Evolutionary conservation across 2,113 vertebrate species (phyloP), one percentile per base, ranked within the genome.

Genomic region (Pseudorasbora parva): DNA sequence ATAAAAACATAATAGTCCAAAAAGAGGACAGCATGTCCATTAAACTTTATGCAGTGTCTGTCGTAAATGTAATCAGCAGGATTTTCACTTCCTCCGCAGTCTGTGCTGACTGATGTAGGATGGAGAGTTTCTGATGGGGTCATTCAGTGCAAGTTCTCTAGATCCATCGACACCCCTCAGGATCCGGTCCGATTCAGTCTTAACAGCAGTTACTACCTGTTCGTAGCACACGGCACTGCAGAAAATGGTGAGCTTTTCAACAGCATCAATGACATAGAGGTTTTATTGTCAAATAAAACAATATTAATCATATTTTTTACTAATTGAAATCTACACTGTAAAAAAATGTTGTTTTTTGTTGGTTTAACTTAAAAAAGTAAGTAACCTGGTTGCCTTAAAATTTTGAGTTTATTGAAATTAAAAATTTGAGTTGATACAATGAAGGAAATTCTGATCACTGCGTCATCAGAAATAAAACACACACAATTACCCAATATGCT

Each of bases 111-210:
- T 79, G 91, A 93, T 19, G 86, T 92, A 73, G 92, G 93, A 0
- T 97, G 96, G 96, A 92, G 95, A 71, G 33, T 96, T 85, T 91
- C 30, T 0, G 94, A 96, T 51, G 95, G 95, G 11, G 1, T 91
- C 12, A 91, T 96, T 78, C 96, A 97, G 1, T 97, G 96, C 82
- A 94, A 91, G 51, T 97, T 97, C 83, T 92, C 92, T 82, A 93
- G 96, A 78, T 87, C 86, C 75, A 89, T 95, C 81, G 64, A 0
- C 82, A 87, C 95, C 78, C 89, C 92, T 84, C 86, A 82, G 73
- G 87, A 87, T 21, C 85, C 91, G 74, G 77, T 85, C 14, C 95
- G 95, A 62, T 95, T 93, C 89, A 89, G 93, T 83, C 90, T 97
- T 84, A 89, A 96, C 86, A 81, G 59, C 2, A 92, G 85, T 57